These are phyloP conservation scores for Agriotes lineatus DNA, from an alignment of 2,888 invertebrate genomes.

Conservation along the genomic window DNA sequence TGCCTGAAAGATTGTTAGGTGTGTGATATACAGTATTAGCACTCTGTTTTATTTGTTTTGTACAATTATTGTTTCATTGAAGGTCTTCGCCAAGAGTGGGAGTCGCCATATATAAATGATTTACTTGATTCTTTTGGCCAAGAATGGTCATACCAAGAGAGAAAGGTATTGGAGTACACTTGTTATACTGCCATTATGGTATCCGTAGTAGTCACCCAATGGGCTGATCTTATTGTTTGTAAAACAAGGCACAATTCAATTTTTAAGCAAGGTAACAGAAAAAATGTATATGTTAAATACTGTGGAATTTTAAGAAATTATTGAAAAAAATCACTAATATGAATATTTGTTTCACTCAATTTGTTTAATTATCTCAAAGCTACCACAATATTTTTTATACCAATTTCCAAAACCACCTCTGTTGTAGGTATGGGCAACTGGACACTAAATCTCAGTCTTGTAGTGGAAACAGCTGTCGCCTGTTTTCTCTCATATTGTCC, in stretches of 20 bases:
- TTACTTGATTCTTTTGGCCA: conserved; percentile 85
- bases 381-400: too few relatives aligned
- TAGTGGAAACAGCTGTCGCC: conserved; percentile 76
- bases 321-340: too few relatives aligned
- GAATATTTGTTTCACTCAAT: too few relatives aligned
- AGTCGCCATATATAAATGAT: conserved; percentile 73
- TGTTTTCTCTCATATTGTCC: conserved; percentile 78
- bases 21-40: too few relatives aligned
- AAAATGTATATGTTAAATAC: too few relatives aligned
- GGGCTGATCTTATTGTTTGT: conserved; percentile 83
- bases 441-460: conserved; percentile 73
- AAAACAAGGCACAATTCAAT: conserved; percentile 82
- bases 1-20: conserved; percentile 72
- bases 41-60: too few relatives aligned
- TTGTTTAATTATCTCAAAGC: too few relatives aligned
- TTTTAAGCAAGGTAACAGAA: conserved; percentile 77
- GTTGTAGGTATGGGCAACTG: conserved; percentile 78
- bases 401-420: too few relatives aligned
- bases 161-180: conserved; percentile 81
- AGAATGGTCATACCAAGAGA: conserved; percentile 78
- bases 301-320: too few relatives aligned
- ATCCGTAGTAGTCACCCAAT: conserved; percentile 82
- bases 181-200: conserved; percentile 89
- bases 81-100: conserved; percentile 80
- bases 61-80: too few relatives aligned